Percentiles rank a stretch among this genome's conserved stretches.
Evolutionary conservation across 2,888 invertebrate genomes (phyloP).

Genomic region (Hyalella azteca): DNA sequence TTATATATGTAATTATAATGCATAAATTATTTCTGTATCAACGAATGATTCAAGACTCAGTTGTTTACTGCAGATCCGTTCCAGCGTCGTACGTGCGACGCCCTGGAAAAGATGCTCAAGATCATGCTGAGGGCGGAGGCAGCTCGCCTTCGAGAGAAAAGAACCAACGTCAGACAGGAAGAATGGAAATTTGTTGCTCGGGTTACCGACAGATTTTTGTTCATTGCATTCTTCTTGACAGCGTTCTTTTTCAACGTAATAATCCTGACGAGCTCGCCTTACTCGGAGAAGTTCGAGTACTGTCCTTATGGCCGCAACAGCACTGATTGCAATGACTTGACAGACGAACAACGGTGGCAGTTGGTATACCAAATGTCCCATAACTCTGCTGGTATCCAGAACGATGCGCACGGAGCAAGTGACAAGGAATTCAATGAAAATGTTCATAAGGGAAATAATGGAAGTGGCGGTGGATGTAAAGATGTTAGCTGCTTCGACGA

Average conservation of each 20-base stretch:
- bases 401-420: background rate
- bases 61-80: conserved; percentile 55
- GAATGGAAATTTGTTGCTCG: conserved; percentile 56
- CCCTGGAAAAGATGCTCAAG: conserved; percentile 40
- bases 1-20: no score
- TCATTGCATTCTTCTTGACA: conserved; percentile 45
- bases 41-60: no score
- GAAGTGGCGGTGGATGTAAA: background rate
- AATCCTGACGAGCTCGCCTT: conserved; percentile 53
- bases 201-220: conserved; percentile 51
- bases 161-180: background rate
- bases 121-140: conserved; percentile 30
- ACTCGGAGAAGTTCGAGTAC: conserved; percentile 46
- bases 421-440: no score
- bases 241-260: conserved; percentile 51
- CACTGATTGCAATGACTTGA: conserved; percentile 23
- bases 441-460: background rate
- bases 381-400: background rate
- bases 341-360: background rate
- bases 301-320: conserved; percentile 43
- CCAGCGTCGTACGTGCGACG: conserved; percentile 49
- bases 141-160: background rate
- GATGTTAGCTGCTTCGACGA: background rate
- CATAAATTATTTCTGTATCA: no score
- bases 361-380: conserved; percentile 2